A percentile compares a stretch with the other conserved stretches of the same genome.
Evolutionary conservation across 2,797 vertebrate species (phyloP).

Genomic region (Vultur gryphus): DNA sequence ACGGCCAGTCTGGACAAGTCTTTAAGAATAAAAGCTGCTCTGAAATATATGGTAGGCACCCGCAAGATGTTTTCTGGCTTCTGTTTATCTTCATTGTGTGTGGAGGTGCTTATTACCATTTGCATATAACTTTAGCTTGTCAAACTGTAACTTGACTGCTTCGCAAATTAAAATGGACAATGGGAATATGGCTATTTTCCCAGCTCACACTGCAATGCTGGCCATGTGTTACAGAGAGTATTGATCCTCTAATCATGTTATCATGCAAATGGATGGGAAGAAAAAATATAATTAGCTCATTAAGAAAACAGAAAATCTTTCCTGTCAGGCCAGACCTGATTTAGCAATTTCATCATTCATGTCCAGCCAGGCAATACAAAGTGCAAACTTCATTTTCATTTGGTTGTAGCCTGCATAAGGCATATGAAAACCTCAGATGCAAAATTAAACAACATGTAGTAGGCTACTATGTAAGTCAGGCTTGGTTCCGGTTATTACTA

Average conservation of each 20-base stretch:
- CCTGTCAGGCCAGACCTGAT: not conserved
- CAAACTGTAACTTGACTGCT: constrained; percentile 1
- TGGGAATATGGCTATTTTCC: not conserved
- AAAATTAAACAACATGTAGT: not conserved
- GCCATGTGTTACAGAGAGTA: not conserved
- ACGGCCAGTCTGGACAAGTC: not conserved
- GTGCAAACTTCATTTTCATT: not conserved
- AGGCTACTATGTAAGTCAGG: not conserved
- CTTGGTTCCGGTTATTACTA: not conserved
- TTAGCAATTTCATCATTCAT: not conserved
- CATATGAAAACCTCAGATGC: not conserved
- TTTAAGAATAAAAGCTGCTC: not conserved
- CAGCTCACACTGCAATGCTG: not conserved
- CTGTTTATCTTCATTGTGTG: not conserved
- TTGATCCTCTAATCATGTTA: not conserved
- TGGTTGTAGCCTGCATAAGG: not conserved
- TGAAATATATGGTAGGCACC: not conserved
- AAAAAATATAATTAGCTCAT: constrained; percentile 29
- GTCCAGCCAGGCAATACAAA: not conserved
- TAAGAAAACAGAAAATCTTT: constrained; percentile 23
- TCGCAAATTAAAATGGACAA: constrained; percentile 1
- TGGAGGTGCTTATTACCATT: not conserved
- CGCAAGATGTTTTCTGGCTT: not conserved
- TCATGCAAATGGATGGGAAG: not conserved
- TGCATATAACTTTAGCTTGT: not conserved